phyloP scores from a whole-genome alignment of 1,140 invertebrate genomes.

The Homarus americanus region DNA sequence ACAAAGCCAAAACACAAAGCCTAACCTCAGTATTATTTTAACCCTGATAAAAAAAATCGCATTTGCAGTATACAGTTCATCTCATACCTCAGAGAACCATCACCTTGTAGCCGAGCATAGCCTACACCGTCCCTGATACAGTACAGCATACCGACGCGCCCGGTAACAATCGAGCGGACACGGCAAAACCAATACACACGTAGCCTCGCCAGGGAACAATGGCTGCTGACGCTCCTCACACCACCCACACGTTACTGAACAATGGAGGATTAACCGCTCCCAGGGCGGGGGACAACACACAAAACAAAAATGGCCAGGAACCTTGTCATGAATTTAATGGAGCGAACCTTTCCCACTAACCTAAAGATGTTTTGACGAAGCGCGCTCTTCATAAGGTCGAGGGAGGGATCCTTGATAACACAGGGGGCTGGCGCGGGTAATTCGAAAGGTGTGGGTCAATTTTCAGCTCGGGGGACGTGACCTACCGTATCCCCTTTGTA shows the following conservation, averaged over 20 bases:
- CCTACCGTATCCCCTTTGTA: too few relatives aligned
- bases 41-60: too few relatives aligned
- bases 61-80: too few relatives aligned
- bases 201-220: neutral
- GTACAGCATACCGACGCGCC: neutral
- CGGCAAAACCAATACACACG: neutral
- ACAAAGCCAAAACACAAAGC: too few relatives aligned
- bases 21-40: too few relatives aligned
- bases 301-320: neutral
- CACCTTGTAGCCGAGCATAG: too few relatives aligned
- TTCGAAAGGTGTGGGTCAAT: too few relatives aligned
- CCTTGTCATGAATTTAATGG: neutral
- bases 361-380: neutral
- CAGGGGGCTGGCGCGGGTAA: too few relatives aligned
- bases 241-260: neutral
- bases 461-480: too few relatives aligned
- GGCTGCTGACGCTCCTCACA: neutral
- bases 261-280: constrained; percentile 6
- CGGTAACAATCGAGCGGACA: neutral
- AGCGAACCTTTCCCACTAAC: neutral
- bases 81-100: too few relatives aligned
- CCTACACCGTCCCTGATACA: too few relatives aligned
- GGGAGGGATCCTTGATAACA: neutral
- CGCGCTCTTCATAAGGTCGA: neutral
- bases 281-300: neutral